Percentiles rank a stretch among this genome's conserved stretches.
Evolutionary conservation across 2,113 vertebrate species (phyloP).

Genomic region (Halcyon senegalensis): DNA sequence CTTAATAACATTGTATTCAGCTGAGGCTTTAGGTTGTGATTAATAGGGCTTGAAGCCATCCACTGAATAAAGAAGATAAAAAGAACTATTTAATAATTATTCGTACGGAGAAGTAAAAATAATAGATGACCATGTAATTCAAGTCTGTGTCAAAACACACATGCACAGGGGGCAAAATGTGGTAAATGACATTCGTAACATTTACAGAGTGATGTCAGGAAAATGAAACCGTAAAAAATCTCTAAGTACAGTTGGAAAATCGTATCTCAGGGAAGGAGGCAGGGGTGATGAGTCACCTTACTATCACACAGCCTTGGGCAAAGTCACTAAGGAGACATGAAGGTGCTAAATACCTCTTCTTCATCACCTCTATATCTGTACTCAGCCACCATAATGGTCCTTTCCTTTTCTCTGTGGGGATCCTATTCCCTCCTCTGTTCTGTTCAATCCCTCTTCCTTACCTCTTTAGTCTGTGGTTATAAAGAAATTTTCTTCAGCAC

Average conservation of each 20-base stretch:
- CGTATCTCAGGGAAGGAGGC: not conserved
- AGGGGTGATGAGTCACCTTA: not conserved
- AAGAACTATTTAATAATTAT: constrained; percentile 50
- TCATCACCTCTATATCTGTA: not conserved
- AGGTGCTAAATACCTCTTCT: not conserved
- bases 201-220: not conserved
- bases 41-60: constrained; percentile 1
- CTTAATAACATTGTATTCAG: constrained; percentile 40
- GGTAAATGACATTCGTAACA: not conserved
- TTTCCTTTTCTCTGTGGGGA: not conserved
- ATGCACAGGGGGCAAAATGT: not conserved
- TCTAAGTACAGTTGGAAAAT: not conserved
- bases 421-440: not conserved
- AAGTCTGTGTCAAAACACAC: not conserved
- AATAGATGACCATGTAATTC: constrained; percentile 18
- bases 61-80: constrained; percentile 23
- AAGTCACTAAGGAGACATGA: not conserved
- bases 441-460: not conserved
- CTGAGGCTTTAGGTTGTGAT: constrained; percentile 29
- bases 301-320: not conserved
- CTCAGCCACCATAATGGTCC: not conserved
- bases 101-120: constrained; percentile 39
- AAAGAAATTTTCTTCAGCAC: not conserved
- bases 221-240: not conserved
- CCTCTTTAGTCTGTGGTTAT: not conserved